Evolutionary conservation across 2,797 vertebrate genomes (phyloP), one percentile per base, ranked within the genome.

Genomic region (Heterohyrax brucei): DNA sequence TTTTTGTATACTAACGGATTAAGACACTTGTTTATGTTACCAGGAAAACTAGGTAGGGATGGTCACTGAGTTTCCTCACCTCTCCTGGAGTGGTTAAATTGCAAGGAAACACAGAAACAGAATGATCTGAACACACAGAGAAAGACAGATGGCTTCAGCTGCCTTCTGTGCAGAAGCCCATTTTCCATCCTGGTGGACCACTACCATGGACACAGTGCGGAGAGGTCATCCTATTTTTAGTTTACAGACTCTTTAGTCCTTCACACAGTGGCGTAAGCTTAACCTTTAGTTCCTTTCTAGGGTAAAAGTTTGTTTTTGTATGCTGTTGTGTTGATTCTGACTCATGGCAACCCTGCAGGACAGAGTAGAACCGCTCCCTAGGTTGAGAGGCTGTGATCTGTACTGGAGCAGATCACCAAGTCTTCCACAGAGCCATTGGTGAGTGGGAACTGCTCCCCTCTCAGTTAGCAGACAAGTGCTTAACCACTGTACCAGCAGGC

Each of bases 211-310:
- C 10, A 14, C 46, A 64, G 50, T 70, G 86, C 26, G 81, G 56
- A 66, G 72, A 90, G 21, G 30, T 56, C 10, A 53, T 30, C 12
- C 72, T 56, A 10, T 56, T 75, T 64, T 86, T 82, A 56, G 94
- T 93, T 87, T 78, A 53, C 68, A 72, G 84, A 80, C 12, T 88
- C 5, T 18, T 66, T 62, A 18, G 73, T 72, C 53, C 33, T 75
- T 93, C 78, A 68, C 70, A 22, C 26, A 61, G 46, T 70, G 70
- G 44, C 44, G 75, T 12, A 83, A 72, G 10, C 64, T 77, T 92
- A n/a, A 56, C 46, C 44, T 56, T 91, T 94, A 77, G 73, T 56
- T 92, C 59, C 22, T 59, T 97, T 73, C 33, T 21, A 22, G 75
- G 21, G 46, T 48, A 16, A 46, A 30, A 12, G 14, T 28, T 21